These are phyloP conservation scores for Emydura subglobosa DNA, from an alignment of 2,113 vertebrate species.

Conservation along the genomic window DNA sequence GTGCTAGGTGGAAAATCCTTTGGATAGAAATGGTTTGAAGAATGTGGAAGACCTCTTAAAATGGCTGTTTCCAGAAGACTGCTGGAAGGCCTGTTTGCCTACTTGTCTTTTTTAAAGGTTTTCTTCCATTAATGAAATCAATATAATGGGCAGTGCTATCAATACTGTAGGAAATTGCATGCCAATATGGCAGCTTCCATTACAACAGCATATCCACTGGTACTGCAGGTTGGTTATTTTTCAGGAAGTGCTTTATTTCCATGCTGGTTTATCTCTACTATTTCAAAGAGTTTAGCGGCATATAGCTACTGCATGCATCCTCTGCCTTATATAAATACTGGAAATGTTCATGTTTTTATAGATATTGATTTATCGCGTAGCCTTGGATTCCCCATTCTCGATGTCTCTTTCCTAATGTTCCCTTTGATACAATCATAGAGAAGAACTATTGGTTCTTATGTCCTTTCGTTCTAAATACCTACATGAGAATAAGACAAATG, in stretches of 20 bases:
- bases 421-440: neutral
- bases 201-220: neutral
- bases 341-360: neutral
- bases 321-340: neutral
- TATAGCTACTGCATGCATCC: neutral
- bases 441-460: neutral
- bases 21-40: neutral
- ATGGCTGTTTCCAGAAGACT: rapidly evolving
- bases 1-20: no score
- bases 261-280: neutral
- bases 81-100: neutral
- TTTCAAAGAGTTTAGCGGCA: neutral
- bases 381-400: neutral
- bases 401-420: neutral
- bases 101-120: neutral
- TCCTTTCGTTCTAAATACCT: neutral
- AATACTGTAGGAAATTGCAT: rapidly evolving
- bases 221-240: rapidly evolving
- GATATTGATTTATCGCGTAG: neutral
- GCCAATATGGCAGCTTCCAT: neutral
- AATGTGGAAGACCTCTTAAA: neutral
- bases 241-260: neutral
- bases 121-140: neutral
- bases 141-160: neutral
- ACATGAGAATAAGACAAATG: neutral